Percentiles rank a stretch among this genome's conserved stretches.
These are phyloP conservation scores for Meta bourneti DNA, from an alignment of 2,888 invertebrate genomes.

Conservation along the genomic window DNA sequence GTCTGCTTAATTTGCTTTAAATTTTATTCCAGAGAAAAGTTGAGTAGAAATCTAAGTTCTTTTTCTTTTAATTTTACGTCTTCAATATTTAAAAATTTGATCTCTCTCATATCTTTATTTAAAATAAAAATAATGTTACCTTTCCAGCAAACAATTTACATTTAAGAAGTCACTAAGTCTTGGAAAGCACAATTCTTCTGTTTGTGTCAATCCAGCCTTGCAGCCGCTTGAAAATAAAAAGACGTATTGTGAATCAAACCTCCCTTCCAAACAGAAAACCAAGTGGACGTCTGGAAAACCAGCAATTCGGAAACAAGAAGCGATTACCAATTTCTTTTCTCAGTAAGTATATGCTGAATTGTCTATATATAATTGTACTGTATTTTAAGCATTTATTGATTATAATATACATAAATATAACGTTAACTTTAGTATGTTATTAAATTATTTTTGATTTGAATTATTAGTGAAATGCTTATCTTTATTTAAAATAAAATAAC, in stretches of 20 bases:
- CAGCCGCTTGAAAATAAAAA: constrained; percentile 34
- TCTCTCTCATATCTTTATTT: too few relatives aligned
- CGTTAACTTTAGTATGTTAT: too few relatives aligned
- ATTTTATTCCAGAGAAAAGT: too few relatives aligned
- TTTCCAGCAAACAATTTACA: constrained; percentile 65
- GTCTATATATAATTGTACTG: not conserved
- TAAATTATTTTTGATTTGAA: too few relatives aligned
- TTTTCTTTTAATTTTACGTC: too few relatives aligned
- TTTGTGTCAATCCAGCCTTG: not conserved
- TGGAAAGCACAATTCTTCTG: constrained; percentile 8
- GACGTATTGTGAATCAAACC: not conserved
- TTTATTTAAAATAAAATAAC: too few relatives aligned
- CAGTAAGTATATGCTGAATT: constrained; percentile 41
- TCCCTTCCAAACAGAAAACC: not conserved
- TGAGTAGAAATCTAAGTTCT: too few relatives aligned
- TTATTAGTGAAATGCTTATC: too few relatives aligned
- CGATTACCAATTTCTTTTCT: constrained; percentile 65
- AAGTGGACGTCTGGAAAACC: not conserved
- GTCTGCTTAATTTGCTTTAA: too few relatives aligned
- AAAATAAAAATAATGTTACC: too few relatives aligned
- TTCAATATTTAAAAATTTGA: too few relatives aligned
- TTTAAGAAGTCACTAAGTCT: constrained; percentile 65
- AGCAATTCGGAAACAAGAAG: constrained; percentile 8
- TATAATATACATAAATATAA: not conserved
- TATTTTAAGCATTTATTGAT: not conserved